Evolutionary conservation across 2,113 vertebrate genomes (phyloP).

Genomic region (Psilopogon haemacephalus): DNA sequence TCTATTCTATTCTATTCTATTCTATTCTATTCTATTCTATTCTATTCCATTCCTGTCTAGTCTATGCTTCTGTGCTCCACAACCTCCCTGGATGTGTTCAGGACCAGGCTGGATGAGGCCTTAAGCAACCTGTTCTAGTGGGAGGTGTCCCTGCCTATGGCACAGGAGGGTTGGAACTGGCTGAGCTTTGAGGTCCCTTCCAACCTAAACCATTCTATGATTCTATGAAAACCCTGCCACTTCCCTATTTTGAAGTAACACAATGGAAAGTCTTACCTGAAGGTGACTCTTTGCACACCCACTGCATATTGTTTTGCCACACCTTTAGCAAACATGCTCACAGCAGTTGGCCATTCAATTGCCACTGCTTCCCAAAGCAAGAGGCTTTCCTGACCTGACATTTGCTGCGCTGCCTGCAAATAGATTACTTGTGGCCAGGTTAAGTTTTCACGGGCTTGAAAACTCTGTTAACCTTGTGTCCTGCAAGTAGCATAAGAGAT

Average conservation of each 20-base stretch:
- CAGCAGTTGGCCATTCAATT: background rate
- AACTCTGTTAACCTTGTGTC: background rate
- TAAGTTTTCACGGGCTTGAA: background rate
- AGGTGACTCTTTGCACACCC: background rate
- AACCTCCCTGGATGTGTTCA: too few relatives aligned
- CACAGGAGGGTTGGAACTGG: too few relatives aligned
- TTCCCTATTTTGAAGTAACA: background rate
- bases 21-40: too few relatives aligned
- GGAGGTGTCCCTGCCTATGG: too few relatives aligned
- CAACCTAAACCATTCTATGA: too few relatives aligned
- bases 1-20: too few relatives aligned
- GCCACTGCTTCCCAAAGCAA: background rate
- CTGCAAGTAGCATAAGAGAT: background rate
- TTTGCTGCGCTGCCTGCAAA: background rate
- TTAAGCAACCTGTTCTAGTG: too few relatives aligned
- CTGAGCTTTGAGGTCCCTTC: too few relatives aligned
- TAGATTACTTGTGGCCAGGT: background rate
- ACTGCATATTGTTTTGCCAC: background rate
- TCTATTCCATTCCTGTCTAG: too few relatives aligned
- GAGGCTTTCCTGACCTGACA: background rate
- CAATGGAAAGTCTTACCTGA: background rate
- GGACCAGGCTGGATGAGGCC: too few relatives aligned
- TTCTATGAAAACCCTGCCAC: background rate
- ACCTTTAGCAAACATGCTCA: background rate
- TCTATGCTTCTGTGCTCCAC: too few relatives aligned